These are phyloP conservation scores for Sula dactylatra DNA, from an alignment of 2,113 vertebrate species.

Conservation along the genomic window DNA sequence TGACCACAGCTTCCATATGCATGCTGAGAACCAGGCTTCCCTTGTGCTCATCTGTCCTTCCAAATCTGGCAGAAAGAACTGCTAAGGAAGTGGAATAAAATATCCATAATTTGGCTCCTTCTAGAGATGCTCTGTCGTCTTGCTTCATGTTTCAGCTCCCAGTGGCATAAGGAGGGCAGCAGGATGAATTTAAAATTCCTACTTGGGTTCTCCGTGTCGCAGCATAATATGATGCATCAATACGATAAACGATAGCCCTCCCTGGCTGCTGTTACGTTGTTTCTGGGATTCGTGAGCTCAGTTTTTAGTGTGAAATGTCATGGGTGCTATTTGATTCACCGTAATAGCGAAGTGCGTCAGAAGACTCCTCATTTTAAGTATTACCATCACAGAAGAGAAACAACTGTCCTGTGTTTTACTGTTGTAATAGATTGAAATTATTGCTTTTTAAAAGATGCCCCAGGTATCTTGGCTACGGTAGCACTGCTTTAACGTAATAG, in stretches of 20 bases:
- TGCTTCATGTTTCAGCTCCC: background rate
- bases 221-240: background rate
- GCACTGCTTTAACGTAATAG: background rate
- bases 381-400: background rate
- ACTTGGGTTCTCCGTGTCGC: background rate
- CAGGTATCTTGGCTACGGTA: background rate
- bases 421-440: background rate
- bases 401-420: background rate
- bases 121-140: background rate
- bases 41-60: background rate
- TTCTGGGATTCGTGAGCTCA: background rate
- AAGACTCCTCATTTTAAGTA: background rate
- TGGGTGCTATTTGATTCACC: background rate
- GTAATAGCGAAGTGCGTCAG: background rate
- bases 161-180: background rate
- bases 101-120: background rate
- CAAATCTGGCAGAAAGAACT: background rate
- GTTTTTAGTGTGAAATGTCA: background rate
- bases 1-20: background rate
- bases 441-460: slow-evolving; percentile 11
- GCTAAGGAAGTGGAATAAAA: background rate
- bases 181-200: background rate
- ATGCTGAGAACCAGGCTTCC: background rate
- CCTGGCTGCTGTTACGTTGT: background rate
- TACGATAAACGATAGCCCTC: background rate